Evolutionary conservation across 2,797 vertebrate genomes (phyloP), one percentile per base, ranked within the genome.

Genomic region (Sebastolobus altivelis): DNA sequence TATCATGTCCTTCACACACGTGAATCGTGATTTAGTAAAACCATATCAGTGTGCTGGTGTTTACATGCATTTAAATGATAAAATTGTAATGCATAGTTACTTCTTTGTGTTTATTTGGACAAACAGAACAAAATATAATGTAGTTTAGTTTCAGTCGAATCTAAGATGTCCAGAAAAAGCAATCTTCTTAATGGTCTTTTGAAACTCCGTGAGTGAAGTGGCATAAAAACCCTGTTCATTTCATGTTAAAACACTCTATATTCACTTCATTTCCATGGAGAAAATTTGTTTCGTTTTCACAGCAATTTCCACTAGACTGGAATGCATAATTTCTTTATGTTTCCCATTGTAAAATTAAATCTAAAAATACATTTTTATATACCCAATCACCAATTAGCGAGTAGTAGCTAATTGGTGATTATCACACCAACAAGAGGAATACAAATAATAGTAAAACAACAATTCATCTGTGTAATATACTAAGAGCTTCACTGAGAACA

Each of bases 1-100:
- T 77, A 89, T 91, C 79, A 61, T 81, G 72, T 85, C 76, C 7
- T 61, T 62, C 29, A 46, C 73, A 71, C 60, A 56, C 2, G 46
- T 13, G 20, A 18, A 52, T 52, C 49, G 3, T 52, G 40, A 20
- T 33, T 83, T 60, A 79, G 80, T 77, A 46, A 83, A 81, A 74
- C 8, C 49, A 37, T 31, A 71, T 77, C 60, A 40, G 58, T 18
- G 37, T 22, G 7, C 16, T 61, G 14, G 10, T 67, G 29, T 62
- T 35, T 52, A 14, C 2, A 8, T 60, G 16, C 3, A 38, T 73
- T 65, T 65, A 65, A 71, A 72, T 63, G 31, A 35, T 25, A 59
- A 72, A n/a, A 1, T 1, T 2, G 12, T 4, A 16, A 38, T 62
- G 27, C 27, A n/a, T 25, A 20, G 4, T 3, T 63, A 16, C 20